Conservation (phyloP, 2,888 invertebrate genomes). For the Lasioglossum lativentre region DNA sequence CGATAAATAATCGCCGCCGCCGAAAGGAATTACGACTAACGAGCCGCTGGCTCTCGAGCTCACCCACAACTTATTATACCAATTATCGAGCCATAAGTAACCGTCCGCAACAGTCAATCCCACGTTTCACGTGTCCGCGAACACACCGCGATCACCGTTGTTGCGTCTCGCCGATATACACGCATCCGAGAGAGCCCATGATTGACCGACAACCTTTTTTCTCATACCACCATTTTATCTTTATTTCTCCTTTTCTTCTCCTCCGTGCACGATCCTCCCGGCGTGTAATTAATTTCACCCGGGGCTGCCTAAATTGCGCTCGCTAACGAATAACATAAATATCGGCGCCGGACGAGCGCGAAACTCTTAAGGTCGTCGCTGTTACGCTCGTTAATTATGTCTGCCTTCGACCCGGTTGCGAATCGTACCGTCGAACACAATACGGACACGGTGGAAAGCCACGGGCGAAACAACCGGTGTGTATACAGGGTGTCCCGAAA, state of each 20-base stretch:
- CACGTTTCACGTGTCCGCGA: slow-evolving; percentile 33
- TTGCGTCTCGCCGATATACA: slow-evolving; percentile 22
- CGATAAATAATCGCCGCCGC: slow-evolving; percentile 62
- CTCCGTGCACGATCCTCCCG: slow-evolving; percentile 25
- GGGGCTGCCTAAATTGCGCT: slow-evolving; percentile 49
- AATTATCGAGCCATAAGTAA: slow-evolving; percentile 62
- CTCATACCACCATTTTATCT: neutral
- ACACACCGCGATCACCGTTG: slow-evolving; percentile 42
- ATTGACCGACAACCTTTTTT: slow-evolving; percentile 42
- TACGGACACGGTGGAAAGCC: slow-evolving; percentile 7
- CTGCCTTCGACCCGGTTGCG: slow-evolving; percentile 52
- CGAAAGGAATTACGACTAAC: slow-evolving; percentile 61
- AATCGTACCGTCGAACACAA: slow-evolving; percentile 36
- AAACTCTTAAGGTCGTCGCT: slow-evolving; percentile 48
- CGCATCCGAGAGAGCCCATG: slow-evolving; percentile 25
- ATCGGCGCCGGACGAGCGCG: slow-evolving; percentile 50
- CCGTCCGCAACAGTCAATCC: slow-evolving; percentile 59
- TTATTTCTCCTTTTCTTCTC: neutral
- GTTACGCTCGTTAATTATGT: slow-evolving; percentile 66
- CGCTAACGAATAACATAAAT: slow-evolving; percentile 63
- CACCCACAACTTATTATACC: slow-evolving; percentile 61
- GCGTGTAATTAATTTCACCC: slow-evolving; percentile 61
- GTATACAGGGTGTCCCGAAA: neutral
- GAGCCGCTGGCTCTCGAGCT: slow-evolving; percentile 45
- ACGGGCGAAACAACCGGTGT: slow-evolving; percentile 18